Evolutionary conservation across 30 jellyfish, hydroid and myxozoan species (phyloP).

Genomic region (Aurelia coerulea): DNA sequence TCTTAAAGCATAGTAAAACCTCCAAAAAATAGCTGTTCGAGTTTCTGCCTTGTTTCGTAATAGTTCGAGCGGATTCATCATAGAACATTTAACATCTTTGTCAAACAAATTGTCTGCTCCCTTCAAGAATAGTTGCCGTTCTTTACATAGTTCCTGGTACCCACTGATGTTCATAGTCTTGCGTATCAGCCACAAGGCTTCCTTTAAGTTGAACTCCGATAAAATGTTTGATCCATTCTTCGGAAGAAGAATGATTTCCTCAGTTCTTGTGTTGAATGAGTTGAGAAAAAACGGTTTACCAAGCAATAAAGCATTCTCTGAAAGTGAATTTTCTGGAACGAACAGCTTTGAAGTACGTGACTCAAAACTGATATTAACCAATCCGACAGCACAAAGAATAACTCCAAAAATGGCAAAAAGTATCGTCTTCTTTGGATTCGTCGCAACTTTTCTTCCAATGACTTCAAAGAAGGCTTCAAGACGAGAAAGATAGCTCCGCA

Average conservation of each 20-base stretch:
- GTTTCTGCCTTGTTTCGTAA: conserved; percentile 6
- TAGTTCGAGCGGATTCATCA: conserved; percentile 60
- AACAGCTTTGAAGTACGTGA: conserved; percentile 48
- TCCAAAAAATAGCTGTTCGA: background rate
- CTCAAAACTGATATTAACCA: conserved; percentile 30
- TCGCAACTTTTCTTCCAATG: conserved; percentile 57
- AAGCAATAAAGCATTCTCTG: conserved; percentile 48
- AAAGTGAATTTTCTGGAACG: conserved; percentile 46
- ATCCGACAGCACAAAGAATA: conserved; percentile 40
- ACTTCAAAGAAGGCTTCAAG: conserved; percentile 47
- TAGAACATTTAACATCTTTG: conserved; percentile 20
- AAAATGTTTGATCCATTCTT: conserved; percentile 58
- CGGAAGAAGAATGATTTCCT: conserved; percentile 49
- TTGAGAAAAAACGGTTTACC: conserved; percentile 52
- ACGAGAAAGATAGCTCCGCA: conserved; percentile 54
- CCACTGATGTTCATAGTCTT: conserved; percentile 33
- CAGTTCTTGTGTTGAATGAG: conserved; percentile 50
- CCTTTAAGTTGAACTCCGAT: conserved; percentile 8
- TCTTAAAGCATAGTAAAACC: conserved; percentile 19
- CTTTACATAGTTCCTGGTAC: conserved; percentile 39
- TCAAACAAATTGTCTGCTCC: background rate
- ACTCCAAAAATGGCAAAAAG: conserved; percentile 17
- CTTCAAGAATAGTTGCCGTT: conserved; percentile 22
- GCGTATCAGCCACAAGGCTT: conserved; percentile 30
- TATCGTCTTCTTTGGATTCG: conserved; percentile 55